Conservation (phyloP, 2,113 vertebrate genomes). For the Diglossa brunneiventris region DNA sequence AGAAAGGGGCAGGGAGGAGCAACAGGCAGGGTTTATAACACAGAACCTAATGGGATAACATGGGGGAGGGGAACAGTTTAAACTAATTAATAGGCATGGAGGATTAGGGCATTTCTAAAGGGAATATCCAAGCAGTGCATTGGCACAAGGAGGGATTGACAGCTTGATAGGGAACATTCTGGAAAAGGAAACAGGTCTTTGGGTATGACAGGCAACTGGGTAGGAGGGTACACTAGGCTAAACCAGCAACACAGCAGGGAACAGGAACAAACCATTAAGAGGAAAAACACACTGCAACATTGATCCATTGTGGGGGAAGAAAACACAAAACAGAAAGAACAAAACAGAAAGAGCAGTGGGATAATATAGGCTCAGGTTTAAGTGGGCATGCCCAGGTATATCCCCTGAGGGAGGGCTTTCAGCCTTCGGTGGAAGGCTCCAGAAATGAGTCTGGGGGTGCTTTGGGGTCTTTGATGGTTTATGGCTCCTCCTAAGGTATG, state of each 20-base stretch:
- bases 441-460: accelerated
- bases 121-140: too few species aligned
- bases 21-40: too few species aligned
- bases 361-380: neutral
- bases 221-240: too few species aligned
- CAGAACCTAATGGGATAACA: too few species aligned
- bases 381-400: neutral
- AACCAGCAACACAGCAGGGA: neutral
- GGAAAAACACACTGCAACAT: neutral
- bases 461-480: neutral
- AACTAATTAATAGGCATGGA: too few species aligned
- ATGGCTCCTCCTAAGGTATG: neutral
- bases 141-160: too few species aligned
- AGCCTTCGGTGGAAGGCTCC: neutral
- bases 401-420: neutral
- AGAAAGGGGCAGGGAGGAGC: neutral
- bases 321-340: neutral
- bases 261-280: too few species aligned
- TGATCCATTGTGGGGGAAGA: neutral
- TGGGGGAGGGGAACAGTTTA: too few species aligned
- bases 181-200: too few species aligned
- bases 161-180: too few species aligned
- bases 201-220: too few species aligned
- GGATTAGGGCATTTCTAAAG: too few species aligned
- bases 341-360: neutral